Conservation (phyloP, 1,140 invertebrate species). For the Metaphire vulgaris region DNA sequence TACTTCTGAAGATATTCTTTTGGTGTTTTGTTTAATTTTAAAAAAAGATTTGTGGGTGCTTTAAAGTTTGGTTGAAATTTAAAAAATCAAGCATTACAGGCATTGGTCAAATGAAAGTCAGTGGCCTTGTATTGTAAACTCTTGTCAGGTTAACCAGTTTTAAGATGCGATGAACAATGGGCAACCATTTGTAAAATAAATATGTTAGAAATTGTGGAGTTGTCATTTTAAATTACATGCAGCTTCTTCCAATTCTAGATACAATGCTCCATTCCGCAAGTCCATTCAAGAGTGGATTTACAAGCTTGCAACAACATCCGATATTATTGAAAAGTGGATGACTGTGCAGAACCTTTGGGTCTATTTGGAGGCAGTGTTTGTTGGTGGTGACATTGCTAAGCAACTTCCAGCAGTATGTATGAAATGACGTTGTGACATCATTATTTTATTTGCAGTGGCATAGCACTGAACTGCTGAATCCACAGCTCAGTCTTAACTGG, state of each 20-base stretch:
- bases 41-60: not conserved
- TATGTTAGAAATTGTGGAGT: not conserved
- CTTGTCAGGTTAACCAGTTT: not conserved
- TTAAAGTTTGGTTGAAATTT: not conserved
- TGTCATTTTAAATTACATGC: not conserved
- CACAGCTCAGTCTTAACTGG: too few species aligned
- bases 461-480: too few species aligned
- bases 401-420: slow-evolving; percentile 65
- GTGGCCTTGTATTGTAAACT: not conserved
- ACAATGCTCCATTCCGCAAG: slow-evolving; percentile 91
- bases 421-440: not conserved
- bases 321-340: slow-evolving; percentile 91
- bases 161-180: too few species aligned
- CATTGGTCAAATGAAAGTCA: too few species aligned
- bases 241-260: too few species aligned
- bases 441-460: too few species aligned
- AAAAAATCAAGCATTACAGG: not conserved
- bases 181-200: not conserved
- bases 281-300: slow-evolving; percentile 92
- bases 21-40: not conserved
- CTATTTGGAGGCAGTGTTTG: slow-evolving; percentile 93
- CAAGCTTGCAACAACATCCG: slow-evolving; percentile 90
- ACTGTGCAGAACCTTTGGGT: slow-evolving; percentile 98
- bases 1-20: not conserved
- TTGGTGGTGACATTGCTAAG: slow-evolving; percentile 94